Evolutionary conservation across 2,888 invertebrate genomes (phyloP).

Genomic region (Tethea ocularis): DNA sequence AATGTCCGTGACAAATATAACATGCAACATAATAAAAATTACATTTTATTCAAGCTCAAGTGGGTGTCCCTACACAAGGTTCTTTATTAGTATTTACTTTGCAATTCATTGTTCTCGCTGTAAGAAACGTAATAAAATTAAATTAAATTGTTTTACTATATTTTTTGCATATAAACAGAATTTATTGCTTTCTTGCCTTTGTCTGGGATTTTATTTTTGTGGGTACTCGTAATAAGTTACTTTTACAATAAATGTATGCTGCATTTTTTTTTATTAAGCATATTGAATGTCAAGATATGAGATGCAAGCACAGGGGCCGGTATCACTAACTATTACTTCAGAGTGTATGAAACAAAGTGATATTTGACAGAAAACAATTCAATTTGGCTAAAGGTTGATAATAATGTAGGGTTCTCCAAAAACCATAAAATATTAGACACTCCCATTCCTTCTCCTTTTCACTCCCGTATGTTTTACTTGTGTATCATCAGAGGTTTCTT

Average conservation of each 20-base stretch:
- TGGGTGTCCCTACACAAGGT: not conserved
- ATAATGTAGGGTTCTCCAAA: too few species aligned
- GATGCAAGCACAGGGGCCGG: too few species aligned
- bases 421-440: too few species aligned
- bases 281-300: slow-evolving; percentile 7
- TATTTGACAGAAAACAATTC: too few species aligned
- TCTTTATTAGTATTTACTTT: not conserved
- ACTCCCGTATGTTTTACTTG: too few species aligned
- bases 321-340: too few species aligned
- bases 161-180: slow-evolving; percentile 8
- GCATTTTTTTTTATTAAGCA: not conserved
- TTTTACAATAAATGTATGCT: not conserved
- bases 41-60: not conserved
- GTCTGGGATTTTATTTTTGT: not conserved
- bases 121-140: slow-evolving; percentile 5
- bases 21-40: not conserved
- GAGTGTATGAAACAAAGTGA: too few species aligned
- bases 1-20: not conserved
- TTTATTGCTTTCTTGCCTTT: slow-evolving; percentile 8
- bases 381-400: too few species aligned
- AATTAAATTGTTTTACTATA: slow-evolving; percentile 8
- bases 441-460: too few species aligned
- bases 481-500: too few species aligned
- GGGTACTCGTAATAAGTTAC: not conserved
- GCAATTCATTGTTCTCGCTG: not conserved